Evolutionary conservation across 2,113 vertebrate species (phyloP).

Genomic region (Pheucticus melanocephalus): DNA sequence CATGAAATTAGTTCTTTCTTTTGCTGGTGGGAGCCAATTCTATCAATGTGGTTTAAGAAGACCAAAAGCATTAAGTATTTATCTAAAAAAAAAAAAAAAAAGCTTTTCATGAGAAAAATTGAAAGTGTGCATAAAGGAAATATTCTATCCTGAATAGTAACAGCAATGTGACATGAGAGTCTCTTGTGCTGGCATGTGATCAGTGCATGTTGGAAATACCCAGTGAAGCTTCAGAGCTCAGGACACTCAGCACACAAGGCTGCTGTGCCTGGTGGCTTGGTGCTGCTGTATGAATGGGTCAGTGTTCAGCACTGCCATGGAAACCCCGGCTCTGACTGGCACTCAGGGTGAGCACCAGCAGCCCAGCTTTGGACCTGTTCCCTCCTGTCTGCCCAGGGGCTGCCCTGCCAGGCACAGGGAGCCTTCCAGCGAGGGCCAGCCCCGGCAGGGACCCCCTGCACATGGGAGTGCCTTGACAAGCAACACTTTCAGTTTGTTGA

Average conservation of each 20-base stretch:
- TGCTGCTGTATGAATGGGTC: neutral
- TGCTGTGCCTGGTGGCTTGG: neutral
- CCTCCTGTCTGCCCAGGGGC: neutral
- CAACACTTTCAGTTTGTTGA: neutral
- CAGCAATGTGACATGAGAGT: neutral
- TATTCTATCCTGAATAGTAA: neutral
- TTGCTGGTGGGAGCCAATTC: neutral
- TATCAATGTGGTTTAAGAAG: neutral
- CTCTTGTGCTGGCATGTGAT: neutral
- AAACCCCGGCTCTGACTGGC: neutral
- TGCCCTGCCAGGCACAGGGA: neutral
- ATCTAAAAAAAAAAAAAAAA: neutral
- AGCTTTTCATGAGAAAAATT: neutral
- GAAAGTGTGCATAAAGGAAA: neutral
- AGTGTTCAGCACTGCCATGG: neutral
- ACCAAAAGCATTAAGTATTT: neutral
- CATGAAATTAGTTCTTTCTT: neutral
- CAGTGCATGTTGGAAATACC: neutral
- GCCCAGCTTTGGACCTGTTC: neutral
- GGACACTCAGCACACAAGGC: neutral
- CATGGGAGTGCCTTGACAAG: rapidly evolving
- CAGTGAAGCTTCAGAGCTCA: neutral
- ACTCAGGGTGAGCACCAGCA: neutral
- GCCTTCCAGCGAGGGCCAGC: no score
- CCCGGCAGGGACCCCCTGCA: rapidly evolving